phyloP scores from a whole-genome alignment of 2,797 vertebrate species.

The Chelon labrosus region DNA sequence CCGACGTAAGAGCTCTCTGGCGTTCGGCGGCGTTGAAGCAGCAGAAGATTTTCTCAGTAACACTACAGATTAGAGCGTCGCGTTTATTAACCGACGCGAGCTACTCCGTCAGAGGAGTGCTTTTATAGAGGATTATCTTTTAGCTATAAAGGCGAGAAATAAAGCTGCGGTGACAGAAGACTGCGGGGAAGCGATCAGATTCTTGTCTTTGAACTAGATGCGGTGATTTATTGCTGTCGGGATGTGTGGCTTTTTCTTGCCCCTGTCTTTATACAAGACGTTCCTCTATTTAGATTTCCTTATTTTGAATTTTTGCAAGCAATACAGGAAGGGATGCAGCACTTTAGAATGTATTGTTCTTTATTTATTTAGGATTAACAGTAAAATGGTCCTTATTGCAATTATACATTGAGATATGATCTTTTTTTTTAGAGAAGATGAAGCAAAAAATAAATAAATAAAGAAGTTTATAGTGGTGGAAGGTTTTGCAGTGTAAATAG shows the following conservation, averaged over 20 bases:
- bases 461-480: slow-evolving; percentile 5
- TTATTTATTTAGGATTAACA: neutral
- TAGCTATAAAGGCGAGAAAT: slow-evolving; percentile 2
- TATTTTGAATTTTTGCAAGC: slow-evolving; percentile 12
- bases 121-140: neutral
- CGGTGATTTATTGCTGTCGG: neutral
- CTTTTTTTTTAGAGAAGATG: neutral
- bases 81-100: slow-evolving; percentile 1
- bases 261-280: neutral
- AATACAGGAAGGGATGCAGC: neutral
- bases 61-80: slow-evolving; percentile 3
- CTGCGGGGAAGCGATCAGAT: neutral
- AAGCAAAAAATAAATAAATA: neutral
- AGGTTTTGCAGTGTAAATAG: slow-evolving; percentile 22
- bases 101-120: neutral
- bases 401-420: neutral
- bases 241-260: neutral
- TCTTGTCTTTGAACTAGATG: neutral
- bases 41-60: slow-evolving; percentile 2
- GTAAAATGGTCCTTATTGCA: neutral
- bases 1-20: slow-evolving; percentile 30
- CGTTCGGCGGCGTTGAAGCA: slow-evolving; percentile 3
- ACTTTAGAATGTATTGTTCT: neutral
- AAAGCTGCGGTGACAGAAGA: neutral
- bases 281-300: neutral